Evolutionary conservation across 1,140 invertebrate species (phyloP), one percentile per base, ranked within the genome.

Genomic region (Periplaneta americana): DNA sequence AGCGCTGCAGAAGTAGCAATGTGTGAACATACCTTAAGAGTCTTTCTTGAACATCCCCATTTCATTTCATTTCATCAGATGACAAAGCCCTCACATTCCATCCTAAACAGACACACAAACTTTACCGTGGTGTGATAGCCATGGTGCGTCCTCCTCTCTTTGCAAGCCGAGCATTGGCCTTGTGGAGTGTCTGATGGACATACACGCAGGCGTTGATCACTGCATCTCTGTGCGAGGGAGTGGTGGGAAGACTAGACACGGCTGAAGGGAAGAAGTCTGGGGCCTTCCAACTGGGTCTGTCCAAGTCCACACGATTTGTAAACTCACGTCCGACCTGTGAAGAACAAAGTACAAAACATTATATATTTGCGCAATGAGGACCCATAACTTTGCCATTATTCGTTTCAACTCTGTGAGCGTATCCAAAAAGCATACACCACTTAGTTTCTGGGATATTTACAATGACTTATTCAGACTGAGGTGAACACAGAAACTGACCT

Each of bases 181-280:
- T 95, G 86, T 99, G 97, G 48, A 99, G 90, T 0, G 98, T 98
- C 89, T 98, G 96, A 88, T 99, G 99, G 8, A 99, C 97, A 87
- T 98, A 99, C 17, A 99, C 98, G 87, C 97, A 99, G 0, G 98
- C 96, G 89, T 99, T 99, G 82, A 99, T 96, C 17, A 99, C 97
- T 33, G 98, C 98, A 86, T 99, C 96, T 74, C 98, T 92, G 88
- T 98, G 96, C 11, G 90, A 92, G 1, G 96, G 95, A 75, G 93
- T 91, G 13, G 93, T 88, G 2, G 95, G 91, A 32, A 98, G 92
- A 75, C 93, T 89, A 10, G 93, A 93, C 85, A 96, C 97, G 10
- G 95, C 94, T 0, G 95, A 91, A 2, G 97, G 97, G 92, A 98
- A 98, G 86, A 94, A 93, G 85, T 97, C 95, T 15, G 98, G 97